Evolutionary conservation across 2,113 vertebrate species (phyloP), one percentile per base, ranked within the genome.

Genomic region (Amblyopsis rosae): DNA sequence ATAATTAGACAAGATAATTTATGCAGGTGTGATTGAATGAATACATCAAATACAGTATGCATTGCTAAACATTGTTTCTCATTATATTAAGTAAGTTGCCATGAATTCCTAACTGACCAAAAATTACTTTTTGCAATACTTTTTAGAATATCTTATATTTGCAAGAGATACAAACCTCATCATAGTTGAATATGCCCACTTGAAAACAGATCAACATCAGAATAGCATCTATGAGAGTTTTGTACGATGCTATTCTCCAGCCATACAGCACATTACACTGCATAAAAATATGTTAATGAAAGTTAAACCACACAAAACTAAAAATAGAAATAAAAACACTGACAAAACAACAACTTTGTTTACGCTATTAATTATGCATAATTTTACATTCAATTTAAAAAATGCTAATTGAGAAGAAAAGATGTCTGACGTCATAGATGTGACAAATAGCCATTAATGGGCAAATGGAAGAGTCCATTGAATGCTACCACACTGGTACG

Each of bases 131-230:
- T 51, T 13, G 15, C 11, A 11, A 51, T 13, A n/a, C 1, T 13
- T 51, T 51, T 51, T n/a, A 13, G 12, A 9, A 55, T 55, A 19
- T 16, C 7, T 55, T 55, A 16, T 8, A 6, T 15, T 7, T 5
- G 17, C 10, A 46, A 16, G 9, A 61, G 46, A 12, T 2, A 70
- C 68, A 50, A 57, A 98, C 96, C 94, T 98, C 95, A 16, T 94
- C 90, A 0, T 96, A 99, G 89, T 98, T 95, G 85, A 98, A 99
- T 82, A 97, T 95, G 67, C 96, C 96, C 7, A 97, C 79, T 88
- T 98, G 96, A 81, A 98, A 91, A 74, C 93, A 91, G 82, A 97
- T 89, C 85, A 98, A 90, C 3, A 93, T 96, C 84, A 95, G 83
- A 54, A 93, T 91, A 0, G 96, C 89, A 45, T 95, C 92, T 1